Percentiles rank a stretch among this genome's conserved stretches.
phyloP scores from a whole-genome alignment of 2,113 vertebrate genomes.

The Calidris pygmaea region DNA sequence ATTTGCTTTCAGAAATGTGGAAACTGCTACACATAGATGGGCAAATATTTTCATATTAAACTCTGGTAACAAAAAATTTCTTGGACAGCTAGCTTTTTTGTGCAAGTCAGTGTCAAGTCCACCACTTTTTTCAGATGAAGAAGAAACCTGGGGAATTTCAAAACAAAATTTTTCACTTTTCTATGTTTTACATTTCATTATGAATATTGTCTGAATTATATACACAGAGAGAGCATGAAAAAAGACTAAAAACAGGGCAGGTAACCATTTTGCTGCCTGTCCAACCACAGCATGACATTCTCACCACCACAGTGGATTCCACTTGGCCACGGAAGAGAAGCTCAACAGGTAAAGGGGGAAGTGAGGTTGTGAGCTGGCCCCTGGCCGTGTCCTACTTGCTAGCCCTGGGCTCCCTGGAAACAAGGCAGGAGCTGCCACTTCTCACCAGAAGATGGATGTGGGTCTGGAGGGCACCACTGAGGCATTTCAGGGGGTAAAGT shows the following conservation, averaged over 20 bases:
- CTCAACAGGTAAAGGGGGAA: background rate
- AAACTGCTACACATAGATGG: background rate
- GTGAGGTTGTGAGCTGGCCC: background rate
- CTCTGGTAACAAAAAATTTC: background rate
- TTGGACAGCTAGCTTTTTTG: background rate
- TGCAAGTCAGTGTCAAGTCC: background rate
- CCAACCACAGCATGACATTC: background rate
- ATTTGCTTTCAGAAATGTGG: background rate
- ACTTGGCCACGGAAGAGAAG: background rate
- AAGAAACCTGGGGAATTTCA: background rate
- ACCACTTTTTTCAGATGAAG: background rate
- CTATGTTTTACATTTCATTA: background rate
- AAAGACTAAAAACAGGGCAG: background rate
- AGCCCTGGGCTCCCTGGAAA: background rate
- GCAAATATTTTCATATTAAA: background rate
- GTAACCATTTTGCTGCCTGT: background rate
- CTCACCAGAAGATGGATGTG: background rate
- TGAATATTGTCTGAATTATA: background rate
- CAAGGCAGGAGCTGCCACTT: background rate
- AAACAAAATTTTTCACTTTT: background rate
- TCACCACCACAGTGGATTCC: accelerated
- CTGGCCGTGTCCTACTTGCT: accelerated
- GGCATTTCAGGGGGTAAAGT: background rate
- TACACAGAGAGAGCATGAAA: accelerated
- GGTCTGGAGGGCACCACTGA: background rate